Percentiles rank a stretch among this genome's conserved stretches.
Conservation (phyloP, 2,888 invertebrate species). For the Chrysolina haemoptera region DNA sequence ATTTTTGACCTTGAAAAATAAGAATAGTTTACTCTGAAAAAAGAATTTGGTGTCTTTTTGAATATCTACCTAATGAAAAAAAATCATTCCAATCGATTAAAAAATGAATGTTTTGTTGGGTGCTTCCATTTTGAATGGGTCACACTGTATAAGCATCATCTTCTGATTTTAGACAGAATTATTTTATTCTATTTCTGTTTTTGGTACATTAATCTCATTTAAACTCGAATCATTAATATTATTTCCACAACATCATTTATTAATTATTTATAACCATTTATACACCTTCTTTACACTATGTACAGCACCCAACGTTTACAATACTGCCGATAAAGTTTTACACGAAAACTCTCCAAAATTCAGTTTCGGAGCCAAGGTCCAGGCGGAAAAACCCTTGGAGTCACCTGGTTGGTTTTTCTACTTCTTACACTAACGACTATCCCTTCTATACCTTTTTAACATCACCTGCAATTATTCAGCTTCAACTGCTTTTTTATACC, state of each 20-base stretch:
- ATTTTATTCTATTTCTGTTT: background rate
- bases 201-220: constrained; percentile 3
- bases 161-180: too few species aligned
- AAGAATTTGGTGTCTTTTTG: too few species aligned
- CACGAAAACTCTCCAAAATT: constrained; percentile 74
- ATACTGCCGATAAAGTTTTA: constrained; percentile 71
- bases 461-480: background rate
- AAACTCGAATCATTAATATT: background rate
- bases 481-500: background rate
- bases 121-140: too few species aligned
- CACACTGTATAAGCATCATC: too few species aligned
- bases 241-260: background rate
- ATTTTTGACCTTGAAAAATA: too few species aligned
- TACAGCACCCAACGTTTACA: constrained; percentile 72
- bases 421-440: constrained; percentile 7
- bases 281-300: constrained; percentile 65
- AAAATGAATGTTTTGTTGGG: too few species aligned
- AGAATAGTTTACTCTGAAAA: too few species aligned
- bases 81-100: too few species aligned
- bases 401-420: constrained; percentile 73
- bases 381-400: constrained; percentile 74
- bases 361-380: constrained; percentile 79
- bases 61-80: too few species aligned
- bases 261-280: constrained; percentile 69
- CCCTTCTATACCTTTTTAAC: background rate